Percentiles rank a stretch among this genome's conserved stretches.
Conservation (phyloP, 2,113 vertebrate species). For the human (Homo sapiens) region DNA sequence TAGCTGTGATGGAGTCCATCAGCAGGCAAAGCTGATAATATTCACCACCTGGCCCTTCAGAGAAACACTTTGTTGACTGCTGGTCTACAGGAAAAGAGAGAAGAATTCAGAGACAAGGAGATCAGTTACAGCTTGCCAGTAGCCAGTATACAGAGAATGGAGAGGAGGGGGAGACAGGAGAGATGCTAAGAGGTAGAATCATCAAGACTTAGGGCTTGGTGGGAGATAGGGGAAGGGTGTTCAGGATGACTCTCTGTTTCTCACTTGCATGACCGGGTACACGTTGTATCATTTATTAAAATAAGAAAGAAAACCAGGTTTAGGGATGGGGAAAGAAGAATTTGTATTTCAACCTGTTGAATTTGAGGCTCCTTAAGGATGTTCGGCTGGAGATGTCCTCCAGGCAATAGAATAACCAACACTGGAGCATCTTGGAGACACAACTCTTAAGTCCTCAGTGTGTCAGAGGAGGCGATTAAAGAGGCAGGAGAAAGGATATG, state of each 20-base stretch:
- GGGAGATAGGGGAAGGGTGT: background rate
- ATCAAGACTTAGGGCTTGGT: background rate
- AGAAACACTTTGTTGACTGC: background rate
- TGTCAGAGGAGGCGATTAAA: rapidly evolving
- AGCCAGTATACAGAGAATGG: background rate
- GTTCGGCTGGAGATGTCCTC: background rate
- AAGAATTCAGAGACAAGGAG: background rate
- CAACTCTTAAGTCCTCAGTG: no score
- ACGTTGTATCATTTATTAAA: background rate
- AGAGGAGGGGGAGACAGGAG: background rate
- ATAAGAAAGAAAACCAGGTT: background rate
- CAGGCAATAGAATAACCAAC: background rate
- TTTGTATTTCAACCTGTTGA: background rate
- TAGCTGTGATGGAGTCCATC: background rate
- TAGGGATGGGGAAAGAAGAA: background rate
- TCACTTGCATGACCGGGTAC: background rate
- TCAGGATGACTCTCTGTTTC: background rate
- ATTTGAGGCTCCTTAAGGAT: background rate
- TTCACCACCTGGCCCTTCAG: background rate
- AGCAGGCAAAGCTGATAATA: background rate
- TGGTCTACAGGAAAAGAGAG: background rate
- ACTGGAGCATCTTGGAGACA: background rate
- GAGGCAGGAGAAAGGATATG: background rate
- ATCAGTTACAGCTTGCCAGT: background rate
- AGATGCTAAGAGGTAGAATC: background rate